Evolutionary conservation across 2,797 vertebrate genomes (phyloP).

Genomic region (Lophius americanus): DNA sequence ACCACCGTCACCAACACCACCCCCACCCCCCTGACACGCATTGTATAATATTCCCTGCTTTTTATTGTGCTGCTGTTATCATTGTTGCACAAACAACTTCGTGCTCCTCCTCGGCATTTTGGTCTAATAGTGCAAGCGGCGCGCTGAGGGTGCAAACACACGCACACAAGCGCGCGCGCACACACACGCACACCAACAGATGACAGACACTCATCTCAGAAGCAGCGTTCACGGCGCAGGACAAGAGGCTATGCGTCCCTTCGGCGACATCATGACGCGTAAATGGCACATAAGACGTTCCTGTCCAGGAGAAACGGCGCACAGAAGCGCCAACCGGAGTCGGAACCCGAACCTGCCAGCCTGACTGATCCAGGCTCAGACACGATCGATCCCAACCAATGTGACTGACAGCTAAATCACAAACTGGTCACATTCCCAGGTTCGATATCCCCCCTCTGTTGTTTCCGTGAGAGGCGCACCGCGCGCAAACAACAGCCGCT

Average conservation of each 20-base stretch:
- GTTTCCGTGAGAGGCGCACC: background rate
- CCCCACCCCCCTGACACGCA: constrained; percentile 21
- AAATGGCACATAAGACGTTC: background rate
- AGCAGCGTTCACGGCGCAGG: constrained; percentile 18
- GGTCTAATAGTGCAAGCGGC: constrained; percentile 7
- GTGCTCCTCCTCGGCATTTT: constrained; percentile 1
- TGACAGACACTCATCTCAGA: constrained; percentile 40
- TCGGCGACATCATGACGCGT: background rate
- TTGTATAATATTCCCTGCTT: constrained; percentile 2
- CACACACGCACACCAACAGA: constrained; percentile 28
- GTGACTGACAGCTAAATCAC: background rate
- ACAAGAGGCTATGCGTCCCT: constrained; percentile 6
- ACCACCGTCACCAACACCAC: background rate
- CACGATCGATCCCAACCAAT: background rate
- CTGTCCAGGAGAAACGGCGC: too few species aligned
- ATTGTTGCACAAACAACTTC: constrained; percentile 32
- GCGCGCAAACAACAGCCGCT: constrained; percentile 52
- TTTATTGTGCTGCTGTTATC: constrained; percentile 10
- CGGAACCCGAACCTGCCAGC: background rate
- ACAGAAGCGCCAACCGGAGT: background rate
- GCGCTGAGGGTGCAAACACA: constrained; percentile 1
- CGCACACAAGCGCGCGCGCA: constrained; percentile 13
- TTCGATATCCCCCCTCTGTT: background rate
- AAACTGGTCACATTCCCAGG: background rate
- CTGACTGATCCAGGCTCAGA: background rate